Conservation (phyloP, 2,797 vertebrate species). For the Sebastes elongatus region DNA sequence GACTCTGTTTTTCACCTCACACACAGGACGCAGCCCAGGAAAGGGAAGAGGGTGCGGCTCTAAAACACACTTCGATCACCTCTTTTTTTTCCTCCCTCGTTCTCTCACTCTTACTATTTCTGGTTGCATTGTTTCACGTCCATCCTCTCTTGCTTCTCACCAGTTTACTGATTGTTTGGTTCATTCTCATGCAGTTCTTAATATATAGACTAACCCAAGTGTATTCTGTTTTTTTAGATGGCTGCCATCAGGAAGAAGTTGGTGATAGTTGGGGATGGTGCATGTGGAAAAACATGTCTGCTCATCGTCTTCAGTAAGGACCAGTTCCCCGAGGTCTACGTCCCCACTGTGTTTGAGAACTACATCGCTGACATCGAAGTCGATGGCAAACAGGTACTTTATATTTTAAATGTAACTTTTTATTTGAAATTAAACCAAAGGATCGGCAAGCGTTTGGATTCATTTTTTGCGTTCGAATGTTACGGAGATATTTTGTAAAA, state of each 20-base stretch:
- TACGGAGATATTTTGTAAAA: too few relatives aligned
- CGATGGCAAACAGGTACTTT: slow-evolving; percentile 92
- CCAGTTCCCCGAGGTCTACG: slow-evolving; percentile 97
- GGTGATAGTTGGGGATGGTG: slow-evolving; percentile 97
- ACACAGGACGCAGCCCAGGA: slow-evolving; percentile 58
- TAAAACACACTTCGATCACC: slow-evolving; percentile 42
- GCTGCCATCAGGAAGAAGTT: slow-evolving; percentile 97
- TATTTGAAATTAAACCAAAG: too few relatives aligned
- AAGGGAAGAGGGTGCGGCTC: slow-evolving; percentile 66
- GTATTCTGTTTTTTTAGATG: slow-evolving; percentile 78
- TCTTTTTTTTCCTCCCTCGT: not conserved
- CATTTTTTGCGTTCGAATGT: too few relatives aligned
- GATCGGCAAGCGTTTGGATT: too few relatives aligned
- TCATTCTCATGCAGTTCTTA: not conserved
- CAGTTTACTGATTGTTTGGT: not conserved
- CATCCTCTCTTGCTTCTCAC: not conserved
- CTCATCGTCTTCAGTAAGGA: slow-evolving; percentile 98
- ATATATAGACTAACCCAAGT: not conserved
- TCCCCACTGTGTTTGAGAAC: slow-evolving; percentile 98
- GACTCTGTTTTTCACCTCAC: slow-evolving; percentile 53
- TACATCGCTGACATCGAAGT: slow-evolving; percentile 99
- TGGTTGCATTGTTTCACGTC: slow-evolving; percentile 16
- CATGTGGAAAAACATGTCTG: slow-evolving; percentile 96
- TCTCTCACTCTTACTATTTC: slow-evolving; percentile 21
- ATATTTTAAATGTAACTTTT: not conserved